Evolutionary conservation across 2,888 invertebrate genomes (phyloP).

Genomic region (Chelonus formosanus): DNA sequence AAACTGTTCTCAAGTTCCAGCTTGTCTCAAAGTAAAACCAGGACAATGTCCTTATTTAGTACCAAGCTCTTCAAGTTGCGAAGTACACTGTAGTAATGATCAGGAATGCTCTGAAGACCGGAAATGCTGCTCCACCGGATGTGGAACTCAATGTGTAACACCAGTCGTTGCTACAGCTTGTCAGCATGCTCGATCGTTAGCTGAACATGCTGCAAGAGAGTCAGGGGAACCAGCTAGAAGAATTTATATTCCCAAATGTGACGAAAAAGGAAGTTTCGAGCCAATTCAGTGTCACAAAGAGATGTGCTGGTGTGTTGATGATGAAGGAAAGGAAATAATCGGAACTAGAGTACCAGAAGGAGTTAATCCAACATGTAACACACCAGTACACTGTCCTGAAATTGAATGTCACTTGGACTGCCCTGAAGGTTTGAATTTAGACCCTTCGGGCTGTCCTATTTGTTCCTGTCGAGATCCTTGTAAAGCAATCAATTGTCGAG

Average conservation of each 20-base stretch:
- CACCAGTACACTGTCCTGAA: conserved; percentile 53
- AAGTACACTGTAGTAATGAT: conserved; percentile 81
- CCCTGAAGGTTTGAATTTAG: conserved; percentile 82
- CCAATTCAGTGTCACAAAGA: conserved; percentile 77
- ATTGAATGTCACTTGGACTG: conserved; percentile 79
- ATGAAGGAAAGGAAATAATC: conserved; percentile 76
- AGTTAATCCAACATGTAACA: conserved; percentile 67
- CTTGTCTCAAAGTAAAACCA: conserved; percentile 62
- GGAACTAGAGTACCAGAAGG: conserved; percentile 72
- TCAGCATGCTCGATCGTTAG: conserved; percentile 63
- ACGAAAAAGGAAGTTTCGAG: conserved; percentile 73
- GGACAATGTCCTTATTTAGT: conserved; percentile 88
- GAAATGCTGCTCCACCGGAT: conserved; percentile 87
- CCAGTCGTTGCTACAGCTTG: conserved; percentile 75
- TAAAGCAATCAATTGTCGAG: conserved; percentile 72
- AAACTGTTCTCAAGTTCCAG: conserved; percentile 61
- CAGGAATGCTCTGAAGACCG: conserved; percentile 76
- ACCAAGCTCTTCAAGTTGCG: conserved; percentile 76
- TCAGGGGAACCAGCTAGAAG: conserved; percentile 79
- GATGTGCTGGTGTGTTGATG: conserved; percentile 85
- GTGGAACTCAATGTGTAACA: conserved; percentile 82
- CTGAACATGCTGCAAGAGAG: conserved; percentile 73
- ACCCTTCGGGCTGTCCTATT: conserved; percentile 77
- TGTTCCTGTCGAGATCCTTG: conserved; percentile 87
- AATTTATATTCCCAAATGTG: conserved; percentile 79